phyloP scores from a whole-genome alignment of 2,797 vertebrate species.

The Poeciliopsis paucimaculata region DNA sequence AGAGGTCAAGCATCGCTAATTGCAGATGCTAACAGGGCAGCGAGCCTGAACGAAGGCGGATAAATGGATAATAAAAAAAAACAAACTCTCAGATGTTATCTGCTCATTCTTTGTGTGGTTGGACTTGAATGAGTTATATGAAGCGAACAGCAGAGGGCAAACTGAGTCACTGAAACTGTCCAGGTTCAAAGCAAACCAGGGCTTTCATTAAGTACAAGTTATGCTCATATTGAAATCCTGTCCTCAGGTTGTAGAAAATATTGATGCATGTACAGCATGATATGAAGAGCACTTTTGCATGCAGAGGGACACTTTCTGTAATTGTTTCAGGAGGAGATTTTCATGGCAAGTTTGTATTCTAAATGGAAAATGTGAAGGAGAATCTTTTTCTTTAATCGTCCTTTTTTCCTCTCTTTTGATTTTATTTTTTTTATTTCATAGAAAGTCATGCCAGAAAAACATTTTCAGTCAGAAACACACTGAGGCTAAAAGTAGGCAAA shows the following conservation, averaged over 20 bases:
- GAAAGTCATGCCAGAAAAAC: too few relatives aligned
- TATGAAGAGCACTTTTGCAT: conserved; percentile 1
- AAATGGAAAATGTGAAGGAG: too few relatives aligned
- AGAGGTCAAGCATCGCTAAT: conserved; percentile 19
- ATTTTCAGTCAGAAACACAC: too few relatives aligned
- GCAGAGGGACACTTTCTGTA: background rate
- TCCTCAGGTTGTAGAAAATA: background rate
- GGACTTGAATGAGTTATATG: conserved; percentile 13
- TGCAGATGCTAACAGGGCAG: conserved; percentile 24
- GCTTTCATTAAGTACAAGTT: background rate
- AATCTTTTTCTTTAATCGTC: too few relatives aligned
- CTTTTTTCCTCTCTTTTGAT: too few relatives aligned
- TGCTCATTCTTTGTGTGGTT: conserved; percentile 11
- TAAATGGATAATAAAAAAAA: conserved; percentile 14
- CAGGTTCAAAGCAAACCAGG: conserved; percentile 13
- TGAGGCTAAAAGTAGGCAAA: too few relatives aligned
- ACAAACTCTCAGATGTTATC: conserved; percentile 13
- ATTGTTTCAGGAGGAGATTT: too few relatives aligned
- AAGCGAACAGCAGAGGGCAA: conserved; percentile 1
- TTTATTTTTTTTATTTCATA: too few relatives aligned
- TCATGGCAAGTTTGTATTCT: too few relatives aligned
- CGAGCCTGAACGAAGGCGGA: conserved; percentile 23
- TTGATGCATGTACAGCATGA: background rate
- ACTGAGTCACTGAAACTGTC: background rate
- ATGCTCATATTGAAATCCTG: background rate